Evolutionary conservation across 2,888 invertebrate species (phyloP), one percentile per base, ranked within the genome.

Genomic region (Laothoe populi): DNA sequence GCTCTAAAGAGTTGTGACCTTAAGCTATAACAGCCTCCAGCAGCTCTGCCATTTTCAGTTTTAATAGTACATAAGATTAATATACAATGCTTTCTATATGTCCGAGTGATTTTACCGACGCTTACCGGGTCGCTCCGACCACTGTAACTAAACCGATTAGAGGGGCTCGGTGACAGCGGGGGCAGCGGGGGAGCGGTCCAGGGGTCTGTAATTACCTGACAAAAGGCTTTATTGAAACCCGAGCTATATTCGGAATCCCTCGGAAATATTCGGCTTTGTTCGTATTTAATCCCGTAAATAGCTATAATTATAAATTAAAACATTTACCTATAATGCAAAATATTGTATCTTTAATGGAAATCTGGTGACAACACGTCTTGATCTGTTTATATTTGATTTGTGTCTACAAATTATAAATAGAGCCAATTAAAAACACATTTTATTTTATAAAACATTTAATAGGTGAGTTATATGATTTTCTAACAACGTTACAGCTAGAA

Each of bases 161-260:
- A 46, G 46, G 45, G 23, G 19, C 11, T 46, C 46, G 46, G 46
- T 46, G 46, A 46, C 46, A 46, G 23, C 21, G 46, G 10, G 23
- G 24, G 13, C 13, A 1, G 7, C 24, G 24, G n/a, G 7, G 38
- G 13, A 38, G 38, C 11, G 38, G 38, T 10, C 11, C 38, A 38
- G n/a, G n/a, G 48, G 48, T 24, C 26, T 26, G 24, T 48, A 48
- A 48, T 48, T 48, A 48, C 48, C 24, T 48, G 24, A 48, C 48
- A 48, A 48, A 48, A 48, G 48, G 24, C 48, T 48, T 26, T 48
- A 48, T 48, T 48, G 48, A 24, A 48, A 48, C 23, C 24, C 26
- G 24, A 48, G 48, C 26, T 10, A 24, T 24, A 48, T 21, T n/a
- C 24, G 5, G 24, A 13, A 26, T n/a, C n/a, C n/a, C n/a, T n/a